These are phyloP conservation scores for Pangasius mekongensis DNA, from an alignment of 2,797 vertebrate genomes.

Conservation along the genomic window DNA sequence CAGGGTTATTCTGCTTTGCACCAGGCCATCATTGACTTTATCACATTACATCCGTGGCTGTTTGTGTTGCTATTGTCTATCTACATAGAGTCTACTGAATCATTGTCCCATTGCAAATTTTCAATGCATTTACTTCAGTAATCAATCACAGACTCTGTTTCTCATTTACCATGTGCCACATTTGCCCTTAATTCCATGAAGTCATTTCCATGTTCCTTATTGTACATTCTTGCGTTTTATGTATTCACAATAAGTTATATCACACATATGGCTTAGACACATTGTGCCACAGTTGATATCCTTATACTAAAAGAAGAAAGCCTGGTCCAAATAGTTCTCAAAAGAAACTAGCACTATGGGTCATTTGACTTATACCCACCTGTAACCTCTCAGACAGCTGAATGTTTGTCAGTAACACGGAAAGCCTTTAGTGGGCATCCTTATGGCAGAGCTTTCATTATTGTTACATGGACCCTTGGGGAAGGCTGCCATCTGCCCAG, in stretches of 20 bases:
- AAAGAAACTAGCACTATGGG: background rate
- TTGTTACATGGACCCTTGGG: background rate
- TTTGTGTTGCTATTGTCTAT: background rate
- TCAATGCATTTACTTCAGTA: background rate
- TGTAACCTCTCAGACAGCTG: slow-evolving; percentile 11
- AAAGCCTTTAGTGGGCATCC: slow-evolving; percentile 13
- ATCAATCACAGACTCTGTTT: background rate
- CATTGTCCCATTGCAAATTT: background rate
- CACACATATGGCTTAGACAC: background rate
- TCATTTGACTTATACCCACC: slow-evolving; percentile 9
- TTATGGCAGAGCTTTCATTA: slow-evolving; percentile 37
- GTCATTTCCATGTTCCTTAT: background rate
- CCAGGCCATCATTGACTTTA: background rate
- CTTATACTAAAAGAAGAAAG: background rate
- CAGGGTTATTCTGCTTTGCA: background rate
- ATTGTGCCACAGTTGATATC: background rate
- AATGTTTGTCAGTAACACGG: slow-evolving; percentile 32
- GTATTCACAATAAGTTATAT: background rate
- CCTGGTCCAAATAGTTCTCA: background rate
- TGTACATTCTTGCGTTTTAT: background rate
- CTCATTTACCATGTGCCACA: background rate
- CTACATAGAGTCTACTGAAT: background rate
- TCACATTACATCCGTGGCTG: background rate
- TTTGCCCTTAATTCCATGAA: background rate
- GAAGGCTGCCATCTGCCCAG: slow-evolving; percentile 18